These are phyloP conservation scores for Brenthis daphne DNA, from an alignment of 2,888 invertebrate species.

Conservation along the genomic window DNA sequence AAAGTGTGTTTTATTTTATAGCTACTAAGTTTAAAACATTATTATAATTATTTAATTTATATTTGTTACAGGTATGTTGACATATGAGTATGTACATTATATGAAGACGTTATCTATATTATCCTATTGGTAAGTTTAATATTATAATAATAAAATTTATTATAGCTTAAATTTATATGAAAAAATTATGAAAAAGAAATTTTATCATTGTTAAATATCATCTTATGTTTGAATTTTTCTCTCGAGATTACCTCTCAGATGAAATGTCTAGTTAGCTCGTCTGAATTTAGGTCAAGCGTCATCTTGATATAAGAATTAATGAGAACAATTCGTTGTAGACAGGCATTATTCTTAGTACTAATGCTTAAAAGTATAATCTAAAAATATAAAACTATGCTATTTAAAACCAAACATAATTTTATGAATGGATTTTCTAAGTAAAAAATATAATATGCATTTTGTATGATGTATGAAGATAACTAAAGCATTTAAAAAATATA, in stretches of 20 bases:
- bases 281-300: constrained; percentile 21
- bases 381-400: too few relatives aligned
- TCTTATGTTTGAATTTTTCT: constrained; percentile 14
- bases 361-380: background rate
- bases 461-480: too few relatives aligned
- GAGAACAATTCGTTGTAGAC: constrained; percentile 23
- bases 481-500: too few relatives aligned
- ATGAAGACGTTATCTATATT: background rate
- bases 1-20: too few relatives aligned
- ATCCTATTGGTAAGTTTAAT: background rate
- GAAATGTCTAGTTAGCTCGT: constrained; percentile 20
- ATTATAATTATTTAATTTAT: background rate
- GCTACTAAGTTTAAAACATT: background rate
- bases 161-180: too few relatives aligned
- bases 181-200: background rate
- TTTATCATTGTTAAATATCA: constrained; percentile 16
- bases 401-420: too few relatives aligned
- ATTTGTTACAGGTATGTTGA: constrained; percentile 10
- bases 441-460: too few relatives aligned
- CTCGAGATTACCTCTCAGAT: constrained; percentile 12
- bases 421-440: too few relatives aligned
- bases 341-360: constrained; percentile 11
- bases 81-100: background rate
- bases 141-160: background rate
- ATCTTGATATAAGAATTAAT: constrained; percentile 25